Percentiles rank a stretch among this genome's conserved stretches.
These are phyloP conservation scores for Forpus xanthops DNA, from an alignment of 2,797 vertebrate genomes.

Conservation along the genomic window DNA sequence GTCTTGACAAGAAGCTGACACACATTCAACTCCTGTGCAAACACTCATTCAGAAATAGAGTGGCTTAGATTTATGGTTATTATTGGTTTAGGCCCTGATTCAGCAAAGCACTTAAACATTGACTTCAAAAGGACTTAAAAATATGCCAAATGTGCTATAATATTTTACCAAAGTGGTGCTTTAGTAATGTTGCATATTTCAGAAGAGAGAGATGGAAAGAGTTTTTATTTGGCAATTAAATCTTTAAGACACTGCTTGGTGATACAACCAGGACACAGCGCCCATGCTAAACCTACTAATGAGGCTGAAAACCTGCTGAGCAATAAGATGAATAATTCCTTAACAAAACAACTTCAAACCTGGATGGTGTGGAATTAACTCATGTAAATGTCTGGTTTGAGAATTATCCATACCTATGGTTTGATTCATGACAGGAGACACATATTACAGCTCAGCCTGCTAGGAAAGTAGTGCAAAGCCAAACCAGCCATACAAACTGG, in stretches of 20 bases:
- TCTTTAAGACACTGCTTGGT: background rate
- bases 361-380: background rate
- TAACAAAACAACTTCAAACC: conserved; percentile 7
- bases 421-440: conserved; percentile 32
- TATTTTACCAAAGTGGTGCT: conserved; percentile 3
- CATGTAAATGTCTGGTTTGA: background rate
- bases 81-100: conserved; percentile 41
- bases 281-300: background rate
- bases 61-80: background rate
- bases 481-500: conserved; percentile 32
- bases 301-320: conserved; percentile 23
- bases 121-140: conserved; percentile 35
- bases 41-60: conserved; percentile 14
- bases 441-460: background rate
- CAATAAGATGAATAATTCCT: conserved; percentile 20
- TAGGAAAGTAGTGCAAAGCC: background rate
- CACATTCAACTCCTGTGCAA: background rate
- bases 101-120: conserved; percentile 30
- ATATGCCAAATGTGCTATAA: background rate
- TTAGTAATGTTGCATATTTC: background rate
- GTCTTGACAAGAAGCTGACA: background rate
- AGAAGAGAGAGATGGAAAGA: background rate
- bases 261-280: background rate
- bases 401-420: conserved; percentile 11
- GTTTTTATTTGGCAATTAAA: conserved; percentile 8